A percentile compares a stretch with the other conserved stretches of the same genome.
These are phyloP conservation scores for Crepidodera aurea DNA, from an alignment of 2,888 invertebrate species.

Conservation along the genomic window DNA sequence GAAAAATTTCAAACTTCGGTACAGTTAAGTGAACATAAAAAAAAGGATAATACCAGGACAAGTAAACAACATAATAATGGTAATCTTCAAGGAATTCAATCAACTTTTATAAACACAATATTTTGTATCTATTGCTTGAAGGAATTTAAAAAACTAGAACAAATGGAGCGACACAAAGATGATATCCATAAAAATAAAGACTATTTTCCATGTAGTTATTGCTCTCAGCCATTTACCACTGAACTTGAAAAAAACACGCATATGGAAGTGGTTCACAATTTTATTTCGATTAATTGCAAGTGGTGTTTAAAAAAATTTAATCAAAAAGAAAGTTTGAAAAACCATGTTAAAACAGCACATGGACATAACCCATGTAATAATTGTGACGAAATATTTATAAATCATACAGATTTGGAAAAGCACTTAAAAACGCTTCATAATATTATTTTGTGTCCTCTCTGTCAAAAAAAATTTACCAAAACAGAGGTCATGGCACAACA, in stretches of 20 bases:
- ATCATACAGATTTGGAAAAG: background rate
- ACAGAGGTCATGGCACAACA: background rate
- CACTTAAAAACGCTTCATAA: background rate
- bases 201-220: background rate
- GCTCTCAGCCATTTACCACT: background rate
- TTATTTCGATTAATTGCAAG: background rate
- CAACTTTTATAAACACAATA: background rate
- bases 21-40: too few relatives aligned
- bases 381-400: background rate
- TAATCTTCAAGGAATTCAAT: too few relatives aligned
- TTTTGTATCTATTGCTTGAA: background rate
- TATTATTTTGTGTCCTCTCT: background rate
- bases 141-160: background rate
- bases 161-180: slow-evolving; percentile 1
- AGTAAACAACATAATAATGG: too few relatives aligned
- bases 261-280: background rate
- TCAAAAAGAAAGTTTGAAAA: too few relatives aligned
- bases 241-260: background rate
- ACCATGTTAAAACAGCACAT: background rate
- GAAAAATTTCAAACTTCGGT: too few relatives aligned
- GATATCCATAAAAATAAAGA: background rate
- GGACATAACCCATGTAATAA: background rate
- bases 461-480: slow-evolving; percentile 4
- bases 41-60: too few relatives aligned
- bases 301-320: background rate